Evolutionary conservation across 2,797 vertebrate genomes (phyloP).

Genomic region (Pitangus sulphuratus): DNA sequence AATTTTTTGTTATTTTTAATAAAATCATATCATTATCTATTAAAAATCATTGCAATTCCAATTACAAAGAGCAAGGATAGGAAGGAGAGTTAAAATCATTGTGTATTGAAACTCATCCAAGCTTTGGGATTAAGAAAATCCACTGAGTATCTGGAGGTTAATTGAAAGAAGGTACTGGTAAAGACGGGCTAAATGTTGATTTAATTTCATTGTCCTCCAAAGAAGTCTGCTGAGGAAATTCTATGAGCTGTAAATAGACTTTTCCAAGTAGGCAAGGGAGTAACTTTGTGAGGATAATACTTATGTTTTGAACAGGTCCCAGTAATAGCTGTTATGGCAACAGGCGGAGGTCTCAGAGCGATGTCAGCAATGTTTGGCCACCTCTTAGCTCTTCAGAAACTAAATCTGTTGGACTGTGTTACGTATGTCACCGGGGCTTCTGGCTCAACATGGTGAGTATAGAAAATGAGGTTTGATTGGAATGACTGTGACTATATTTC

Average conservation of each 20-base stretch:
- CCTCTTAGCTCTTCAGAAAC: conserved; percentile 81
- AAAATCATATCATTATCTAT: not conserved
- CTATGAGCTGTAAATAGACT: not conserved
- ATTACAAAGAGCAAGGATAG: not conserved
- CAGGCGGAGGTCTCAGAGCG: conserved; percentile 86
- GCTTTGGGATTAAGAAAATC: not conserved
- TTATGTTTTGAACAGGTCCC: conserved; percentile 79
- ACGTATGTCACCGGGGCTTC: conserved; percentile 85
- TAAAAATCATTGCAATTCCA: not conserved
- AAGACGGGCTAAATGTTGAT: not conserved
- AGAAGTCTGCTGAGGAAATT: not conserved
- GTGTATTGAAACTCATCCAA: not conserved
- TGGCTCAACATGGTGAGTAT: conserved; percentile 86
- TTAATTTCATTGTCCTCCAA: not conserved
- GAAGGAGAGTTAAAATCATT: not conserved
- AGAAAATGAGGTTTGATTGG: not conserved
- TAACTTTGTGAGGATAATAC: conserved; percentile 12
- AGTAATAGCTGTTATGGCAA: conserved; percentile 83
- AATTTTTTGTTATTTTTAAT: not conserved
- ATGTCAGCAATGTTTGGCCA: conserved; percentile 84
- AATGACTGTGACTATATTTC: not conserved
- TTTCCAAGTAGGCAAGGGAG: not conserved
- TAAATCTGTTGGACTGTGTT: conserved; percentile 81
- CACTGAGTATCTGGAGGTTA: not conserved
- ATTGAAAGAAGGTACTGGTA: not conserved